These are phyloP conservation scores for Odontothrips loti DNA, from an alignment of 2,888 invertebrate genomes.

Conservation along the genomic window DNA sequence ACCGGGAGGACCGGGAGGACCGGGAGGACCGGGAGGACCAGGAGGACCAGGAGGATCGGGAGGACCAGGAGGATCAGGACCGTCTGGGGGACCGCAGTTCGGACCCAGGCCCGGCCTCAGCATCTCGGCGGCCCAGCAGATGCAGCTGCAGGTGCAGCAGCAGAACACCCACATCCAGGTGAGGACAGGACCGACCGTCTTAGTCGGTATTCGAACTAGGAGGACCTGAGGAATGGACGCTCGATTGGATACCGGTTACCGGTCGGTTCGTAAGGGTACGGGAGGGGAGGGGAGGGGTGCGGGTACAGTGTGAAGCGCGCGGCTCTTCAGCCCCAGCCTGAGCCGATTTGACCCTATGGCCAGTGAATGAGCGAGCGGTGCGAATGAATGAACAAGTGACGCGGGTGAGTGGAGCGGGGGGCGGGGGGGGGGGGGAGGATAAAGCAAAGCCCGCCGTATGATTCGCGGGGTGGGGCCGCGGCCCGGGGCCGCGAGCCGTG, in stretches of 20 bases:
- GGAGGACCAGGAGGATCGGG: slow-evolving; percentile 48
- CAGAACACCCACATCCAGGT: slow-evolving; percentile 27
- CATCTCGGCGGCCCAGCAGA: slow-evolving; percentile 82
- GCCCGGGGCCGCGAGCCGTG: slow-evolving; percentile 34
- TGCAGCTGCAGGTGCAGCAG: slow-evolving; percentile 51
- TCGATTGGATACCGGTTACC: background rate
- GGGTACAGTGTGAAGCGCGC: too few species aligned
- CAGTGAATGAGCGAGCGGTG: too few species aligned
- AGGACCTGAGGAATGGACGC: too few species aligned
- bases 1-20: slow-evolving; percentile 51
- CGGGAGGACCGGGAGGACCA: slow-evolving; percentile 46
- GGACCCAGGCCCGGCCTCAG: slow-evolving; percentile 56
- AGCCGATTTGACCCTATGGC: slow-evolving; percentile 26
- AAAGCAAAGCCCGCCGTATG: background rate
- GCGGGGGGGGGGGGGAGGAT: background rate
- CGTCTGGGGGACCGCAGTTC: slow-evolving; percentile 18
- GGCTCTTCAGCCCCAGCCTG: background rate
- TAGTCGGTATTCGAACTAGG: too few species aligned
- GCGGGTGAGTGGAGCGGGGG: background rate
- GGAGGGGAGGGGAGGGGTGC: background rate
- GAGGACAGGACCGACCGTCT: background rate
- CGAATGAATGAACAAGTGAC: too few species aligned
- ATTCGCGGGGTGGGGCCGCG: background rate
- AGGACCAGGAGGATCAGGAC: background rate
- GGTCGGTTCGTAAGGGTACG: too few species aligned